Conservation (phyloP, 2,113 vertebrate genomes). For the Nothoprocta pentlandii region DNA sequence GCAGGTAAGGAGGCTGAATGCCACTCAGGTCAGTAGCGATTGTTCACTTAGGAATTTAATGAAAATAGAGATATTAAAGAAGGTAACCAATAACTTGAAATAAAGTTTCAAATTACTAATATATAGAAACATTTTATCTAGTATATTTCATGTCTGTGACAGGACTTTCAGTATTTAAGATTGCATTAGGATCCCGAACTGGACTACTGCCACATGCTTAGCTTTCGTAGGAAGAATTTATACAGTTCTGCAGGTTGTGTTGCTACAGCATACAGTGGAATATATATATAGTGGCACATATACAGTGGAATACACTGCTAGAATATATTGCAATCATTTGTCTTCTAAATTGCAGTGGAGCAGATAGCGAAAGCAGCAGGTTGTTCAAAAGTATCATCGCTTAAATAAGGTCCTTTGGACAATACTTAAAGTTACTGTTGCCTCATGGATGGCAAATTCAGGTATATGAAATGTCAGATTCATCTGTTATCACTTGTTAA, state of each 20-base stretch:
- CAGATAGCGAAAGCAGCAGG: neutral
- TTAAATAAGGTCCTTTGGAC: neutral
- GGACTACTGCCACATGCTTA: neutral
- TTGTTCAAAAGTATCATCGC: neutral
- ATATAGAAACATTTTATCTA: neutral
- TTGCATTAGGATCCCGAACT: neutral
- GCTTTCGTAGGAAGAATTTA: constrained; percentile 24
- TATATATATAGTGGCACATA: neutral
- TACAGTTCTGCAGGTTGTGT: neutral
- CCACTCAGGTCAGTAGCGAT: neutral
- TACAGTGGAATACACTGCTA: neutral
- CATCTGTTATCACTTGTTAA: neutral
- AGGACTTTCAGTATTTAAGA: neutral
- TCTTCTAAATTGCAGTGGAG: neutral
- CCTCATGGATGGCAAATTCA: neutral
- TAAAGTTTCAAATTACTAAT: neutral
- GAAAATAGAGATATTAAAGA: neutral
- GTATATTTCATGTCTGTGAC: neutral
- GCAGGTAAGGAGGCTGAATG: constrained; percentile 82
- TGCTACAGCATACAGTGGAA: neutral
- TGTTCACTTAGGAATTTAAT: neutral
- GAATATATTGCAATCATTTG: neutral
- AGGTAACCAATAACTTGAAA: neutral
- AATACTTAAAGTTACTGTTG: neutral
- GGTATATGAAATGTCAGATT: fast-evolving